These are phyloP conservation scores for Eucidaris tribuloides DNA, from an alignment of 35 echinoderm and acorn worm genomes.

Conservation along the genomic window DNA sequence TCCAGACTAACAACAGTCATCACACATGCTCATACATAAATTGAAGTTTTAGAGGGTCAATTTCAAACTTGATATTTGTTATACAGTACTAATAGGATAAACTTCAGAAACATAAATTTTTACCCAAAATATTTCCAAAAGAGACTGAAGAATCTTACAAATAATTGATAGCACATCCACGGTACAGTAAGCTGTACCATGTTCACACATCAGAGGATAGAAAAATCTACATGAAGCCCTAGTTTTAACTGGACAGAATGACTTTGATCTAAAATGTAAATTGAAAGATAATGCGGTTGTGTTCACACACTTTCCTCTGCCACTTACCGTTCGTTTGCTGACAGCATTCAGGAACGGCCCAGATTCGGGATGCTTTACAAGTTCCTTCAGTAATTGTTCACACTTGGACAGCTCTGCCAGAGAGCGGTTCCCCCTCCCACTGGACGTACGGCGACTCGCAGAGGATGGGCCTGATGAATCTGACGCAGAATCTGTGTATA, in stretches of 20 bases:
- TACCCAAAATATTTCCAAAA: too few species aligned
- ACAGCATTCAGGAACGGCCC: conserved; percentile 78
- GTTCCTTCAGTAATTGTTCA: conserved; percentile 80
- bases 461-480: conserved; percentile 1
- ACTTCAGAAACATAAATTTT: too few species aligned
- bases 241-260: not conserved
- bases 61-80: too few species aligned
- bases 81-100: too few species aligned
- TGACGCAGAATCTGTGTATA: conserved; percentile 26
- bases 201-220: not conserved
- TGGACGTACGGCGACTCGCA: conserved; percentile 26
- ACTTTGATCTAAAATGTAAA: not conserved
- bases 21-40: too few species aligned
- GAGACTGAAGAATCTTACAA: too few species aligned
- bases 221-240: not conserved
- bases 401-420: conserved; percentile 50
- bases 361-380: conserved; percentile 71
- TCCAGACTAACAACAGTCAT: too few species aligned
- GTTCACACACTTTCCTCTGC: too few species aligned
- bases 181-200: not conserved
- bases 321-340: conserved; percentile 87
- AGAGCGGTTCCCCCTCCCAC: conserved; percentile 42
- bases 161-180: not conserved
- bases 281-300: too few species aligned
- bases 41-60: too few species aligned